Percentiles rank a stretch among this genome's conserved stretches.
These are phyloP conservation scores for Ceratina calcarata DNA, from an alignment of 1,140 invertebrate genomes.

Conservation along the genomic window DNA sequence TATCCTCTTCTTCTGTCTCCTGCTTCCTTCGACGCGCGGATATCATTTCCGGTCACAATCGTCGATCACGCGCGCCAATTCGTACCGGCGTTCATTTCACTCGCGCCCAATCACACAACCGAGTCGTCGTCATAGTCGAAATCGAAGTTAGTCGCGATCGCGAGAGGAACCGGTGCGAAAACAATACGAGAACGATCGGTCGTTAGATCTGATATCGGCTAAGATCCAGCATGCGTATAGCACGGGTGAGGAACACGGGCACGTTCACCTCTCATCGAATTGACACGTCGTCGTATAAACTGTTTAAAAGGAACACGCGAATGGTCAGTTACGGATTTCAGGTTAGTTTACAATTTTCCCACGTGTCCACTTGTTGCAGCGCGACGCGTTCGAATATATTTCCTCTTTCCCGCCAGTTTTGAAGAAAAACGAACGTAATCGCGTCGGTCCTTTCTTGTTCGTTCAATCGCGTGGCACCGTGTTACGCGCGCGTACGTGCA, in stretches of 20 bases:
- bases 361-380: conserved; percentile 48
- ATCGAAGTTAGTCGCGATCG: not conserved
- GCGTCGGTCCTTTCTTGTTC: not conserved
- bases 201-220: conserved; percentile 10
- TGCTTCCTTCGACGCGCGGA: conserved; percentile 28
- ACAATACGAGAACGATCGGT: not conserved
- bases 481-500: not conserved
- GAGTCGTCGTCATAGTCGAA: not conserved
- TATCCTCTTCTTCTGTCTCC: conserved; percentile 10
- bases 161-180: not conserved
- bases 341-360: not conserved
- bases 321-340: not conserved
- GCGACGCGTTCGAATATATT: not conserved
- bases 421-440: too few species aligned
- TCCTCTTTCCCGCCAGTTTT: not conserved
- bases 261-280: conserved; percentile 22
- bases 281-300: not conserved
- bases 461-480: not conserved
- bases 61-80: conserved; percentile 43
- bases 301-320: not conserved
- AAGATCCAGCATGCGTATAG: not conserved
- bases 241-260: not conserved
- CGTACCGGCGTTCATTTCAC: conserved; percentile 33
- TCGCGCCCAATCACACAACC: not conserved
- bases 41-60: conserved; percentile 18